These are phyloP conservation scores for Remorina albescens DNA, from an alignment of 2,797 vertebrate genomes.

Conservation along the genomic window DNA sequence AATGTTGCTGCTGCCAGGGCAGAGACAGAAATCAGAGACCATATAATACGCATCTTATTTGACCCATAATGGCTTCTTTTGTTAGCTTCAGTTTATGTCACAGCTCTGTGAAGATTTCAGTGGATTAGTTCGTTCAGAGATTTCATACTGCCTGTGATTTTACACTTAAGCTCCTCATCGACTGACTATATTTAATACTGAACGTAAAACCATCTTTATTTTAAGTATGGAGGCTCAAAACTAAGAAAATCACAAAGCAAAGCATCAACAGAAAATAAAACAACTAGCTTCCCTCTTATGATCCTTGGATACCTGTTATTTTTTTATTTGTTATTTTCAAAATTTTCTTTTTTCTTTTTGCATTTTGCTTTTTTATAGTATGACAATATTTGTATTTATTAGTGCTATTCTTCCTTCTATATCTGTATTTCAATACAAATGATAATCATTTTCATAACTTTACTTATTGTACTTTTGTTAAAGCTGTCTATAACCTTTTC, in stretches of 20 bases:
- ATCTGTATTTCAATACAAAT: too few relatives aligned
- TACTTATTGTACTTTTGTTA: too few relatives aligned
- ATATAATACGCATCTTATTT: neutral
- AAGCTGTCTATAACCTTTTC: too few relatives aligned
- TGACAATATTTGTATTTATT: neutral
- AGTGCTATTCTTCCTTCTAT: too few relatives aligned
- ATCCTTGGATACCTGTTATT: too few relatives aligned
- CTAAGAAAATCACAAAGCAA: neutral
- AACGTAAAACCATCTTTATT: slow-evolving; percentile 15
- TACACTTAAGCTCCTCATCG: neutral
- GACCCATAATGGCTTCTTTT: slow-evolving; percentile 18
- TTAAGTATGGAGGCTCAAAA: neutral
- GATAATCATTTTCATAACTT: too few relatives aligned
- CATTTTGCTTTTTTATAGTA: neutral
- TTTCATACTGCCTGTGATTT: slow-evolving; percentile 22
- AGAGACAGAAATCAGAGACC: slow-evolving; percentile 21
- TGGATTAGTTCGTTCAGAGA: slow-evolving; percentile 17
- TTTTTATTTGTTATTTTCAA: neutral
- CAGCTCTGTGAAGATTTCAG: slow-evolving; percentile 25
- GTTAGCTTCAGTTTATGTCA: slow-evolving; percentile 32
- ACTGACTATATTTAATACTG: neutral
- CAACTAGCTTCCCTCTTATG: neutral
- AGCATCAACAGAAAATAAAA: neutral
- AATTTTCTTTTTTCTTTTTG: neutral
- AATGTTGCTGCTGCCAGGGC: slow-evolving; percentile 23